phyloP scores from a whole-genome alignment of 2,113 vertebrate genomes.

The Melanocharis versteri region DNA sequence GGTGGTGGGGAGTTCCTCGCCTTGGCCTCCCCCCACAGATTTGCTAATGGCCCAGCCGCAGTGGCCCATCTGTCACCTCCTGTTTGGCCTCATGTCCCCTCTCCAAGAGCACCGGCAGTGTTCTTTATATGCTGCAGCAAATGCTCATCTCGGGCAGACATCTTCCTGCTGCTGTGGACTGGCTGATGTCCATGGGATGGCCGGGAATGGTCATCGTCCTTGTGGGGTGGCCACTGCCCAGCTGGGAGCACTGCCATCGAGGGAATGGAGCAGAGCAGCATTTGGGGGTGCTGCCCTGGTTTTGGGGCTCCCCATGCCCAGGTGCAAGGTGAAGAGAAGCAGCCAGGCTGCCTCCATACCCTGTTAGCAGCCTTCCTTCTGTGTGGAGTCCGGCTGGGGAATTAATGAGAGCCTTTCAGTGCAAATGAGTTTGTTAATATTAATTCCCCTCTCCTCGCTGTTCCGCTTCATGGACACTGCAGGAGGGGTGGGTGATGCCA shows the following conservation, averaged over 20 bases:
- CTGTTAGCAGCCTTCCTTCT: neutral
- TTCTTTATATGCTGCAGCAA: neutral
- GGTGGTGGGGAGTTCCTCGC: neutral
- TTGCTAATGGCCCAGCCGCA: neutral
- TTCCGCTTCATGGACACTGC: neutral
- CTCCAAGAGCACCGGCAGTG: fast-evolving
- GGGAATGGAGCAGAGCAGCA: neutral
- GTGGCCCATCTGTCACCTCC: slow-evolving; percentile 36
- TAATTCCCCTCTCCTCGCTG: neutral
- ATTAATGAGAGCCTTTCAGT: neutral
- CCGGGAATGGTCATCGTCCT: fast-evolving
- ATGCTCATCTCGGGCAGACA: neutral
- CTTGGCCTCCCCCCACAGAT: neutral
- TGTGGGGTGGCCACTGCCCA: neutral
- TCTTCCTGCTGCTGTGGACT: neutral
- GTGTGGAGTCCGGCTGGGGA: neutral
- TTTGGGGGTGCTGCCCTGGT: neutral
- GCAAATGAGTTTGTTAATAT: neutral
- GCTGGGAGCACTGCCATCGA: fast-evolving
- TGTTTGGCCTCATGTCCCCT: neutral
- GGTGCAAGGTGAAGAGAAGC: neutral
- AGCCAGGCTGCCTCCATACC: neutral
- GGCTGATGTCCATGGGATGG: neutral
- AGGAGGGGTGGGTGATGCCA: neutral
- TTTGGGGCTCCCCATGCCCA: fast-evolving